Evolutionary conservation across 1,140 invertebrate genomes (phyloP).

Genomic region (Achatina immaculata): DNA sequence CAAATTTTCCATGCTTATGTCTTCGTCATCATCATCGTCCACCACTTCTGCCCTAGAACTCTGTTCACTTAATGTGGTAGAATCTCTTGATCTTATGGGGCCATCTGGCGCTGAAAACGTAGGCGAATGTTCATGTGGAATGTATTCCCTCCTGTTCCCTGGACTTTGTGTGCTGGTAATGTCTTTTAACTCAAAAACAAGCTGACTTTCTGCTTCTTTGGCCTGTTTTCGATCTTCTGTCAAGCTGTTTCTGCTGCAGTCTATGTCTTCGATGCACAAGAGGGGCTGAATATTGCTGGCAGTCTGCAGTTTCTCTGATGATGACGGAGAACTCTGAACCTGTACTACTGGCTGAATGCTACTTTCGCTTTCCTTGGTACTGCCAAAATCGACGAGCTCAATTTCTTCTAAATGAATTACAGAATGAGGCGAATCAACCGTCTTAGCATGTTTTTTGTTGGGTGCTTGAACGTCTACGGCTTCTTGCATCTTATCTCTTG

Average conservation of each 20-base stretch:
- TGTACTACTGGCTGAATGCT: not conserved
- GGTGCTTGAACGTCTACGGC: not conserved
- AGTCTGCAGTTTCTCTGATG: not conserved
- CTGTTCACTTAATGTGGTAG: not conserved
- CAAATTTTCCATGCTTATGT: conserved; percentile 24
- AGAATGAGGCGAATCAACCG: not conserved
- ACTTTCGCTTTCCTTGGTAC: not conserved
- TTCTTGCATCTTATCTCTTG: too few species aligned
- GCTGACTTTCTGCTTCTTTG: too few species aligned
- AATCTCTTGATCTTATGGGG: not conserved
- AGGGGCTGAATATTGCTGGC: too few species aligned
- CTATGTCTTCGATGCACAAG: too few species aligned
- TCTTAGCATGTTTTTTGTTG: not conserved
- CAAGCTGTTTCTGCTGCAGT: too few species aligned
- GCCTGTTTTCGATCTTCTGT: too few species aligned
- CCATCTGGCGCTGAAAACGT: not conserved
- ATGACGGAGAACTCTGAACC: not conserved
- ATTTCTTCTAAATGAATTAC: not conserved
- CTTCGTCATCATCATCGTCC: conserved; percentile 31
- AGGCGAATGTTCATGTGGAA: too few species aligned
- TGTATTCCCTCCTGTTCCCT: too few species aligned
- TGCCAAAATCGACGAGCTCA: not conserved
- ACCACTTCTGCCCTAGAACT: not conserved
- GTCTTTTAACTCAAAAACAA: too few species aligned
- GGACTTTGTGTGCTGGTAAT: too few species aligned